Base-by-base conservation (phyloP, 1,140 invertebrate species). In the Microplitis mediator region DNA sequence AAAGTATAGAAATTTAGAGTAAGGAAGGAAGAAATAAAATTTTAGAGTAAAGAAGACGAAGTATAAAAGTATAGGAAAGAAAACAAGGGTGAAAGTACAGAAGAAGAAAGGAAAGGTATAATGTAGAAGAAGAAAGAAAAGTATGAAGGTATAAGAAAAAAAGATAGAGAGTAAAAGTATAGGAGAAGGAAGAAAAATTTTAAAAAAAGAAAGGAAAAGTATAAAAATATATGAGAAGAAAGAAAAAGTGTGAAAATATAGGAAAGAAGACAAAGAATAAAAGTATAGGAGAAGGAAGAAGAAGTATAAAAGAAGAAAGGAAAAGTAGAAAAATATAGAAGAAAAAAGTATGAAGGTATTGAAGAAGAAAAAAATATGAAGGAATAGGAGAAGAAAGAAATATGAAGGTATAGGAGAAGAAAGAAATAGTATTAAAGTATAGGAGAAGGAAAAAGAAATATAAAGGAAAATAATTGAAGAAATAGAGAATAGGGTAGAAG, bases 191-290 rank as follows among this genome's bases (percentile, higher is more conserved):
- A 56, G 23, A 11, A 75, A 62, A 35, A 32, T 63, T 36, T n/a
- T n/a, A n/a, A 39, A 51, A 75, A 50, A 72, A 67, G 36, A 58
- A 69, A 32, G 34, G n/a, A 65, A 36, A 35, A 72, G 14, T 23
- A 23, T 23, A 23, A 23, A 69, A 64, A 69, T 61, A 71, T 31
- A 50, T 16, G 70, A 34, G 32, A 54, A 64, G 32, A 23, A 56
- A 60, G 16, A 54, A 65, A 70, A 56, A 61, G 45, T 69, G 4
- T 65, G 11, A n/a, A 39, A 51, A n/a, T 63, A 16, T 58, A 64
- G 13, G 69, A 3, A 45, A 74, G 50, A 69, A 68, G 63, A 63
- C 5, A 63, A 72, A 16, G 16, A 58, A 65, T 63, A 16, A 45
- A 3, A 75, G 61, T 72, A 14, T 31, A 39, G 62, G 74, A 60